Percentiles rank a stretch among this genome's conserved stretches.
These are phyloP conservation scores for Drosophila mimica DNA, from an alignment of 2,888 invertebrate species.

Conservation along the genomic window DNA sequence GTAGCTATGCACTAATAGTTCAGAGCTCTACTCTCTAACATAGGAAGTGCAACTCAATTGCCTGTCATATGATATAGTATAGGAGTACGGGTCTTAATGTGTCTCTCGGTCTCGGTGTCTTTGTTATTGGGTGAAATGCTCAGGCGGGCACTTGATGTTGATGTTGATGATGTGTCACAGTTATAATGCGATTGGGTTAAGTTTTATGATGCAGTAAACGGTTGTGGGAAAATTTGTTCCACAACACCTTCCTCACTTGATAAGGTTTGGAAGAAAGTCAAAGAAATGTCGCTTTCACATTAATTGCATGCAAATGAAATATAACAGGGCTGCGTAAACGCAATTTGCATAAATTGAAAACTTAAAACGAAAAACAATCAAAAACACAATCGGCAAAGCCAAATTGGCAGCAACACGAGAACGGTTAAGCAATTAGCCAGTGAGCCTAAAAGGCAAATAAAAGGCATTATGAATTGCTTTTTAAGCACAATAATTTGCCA, in stretches of 20 bases:
- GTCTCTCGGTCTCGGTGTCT: slow-evolving; percentile 2
- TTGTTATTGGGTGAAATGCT: slow-evolving; percentile 66
- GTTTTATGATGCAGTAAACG: slow-evolving; percentile 77
- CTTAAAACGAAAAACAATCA: slow-evolving; percentile 5
- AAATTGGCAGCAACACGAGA: not conserved
- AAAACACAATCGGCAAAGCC: not conserved
- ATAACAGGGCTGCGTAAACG: slow-evolving; percentile 51
- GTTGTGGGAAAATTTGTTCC: slow-evolving; percentile 65
- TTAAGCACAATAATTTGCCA: slow-evolving; percentile 53
- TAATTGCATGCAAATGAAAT: slow-evolving; percentile 62
- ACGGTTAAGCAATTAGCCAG: slow-evolving; percentile 42
- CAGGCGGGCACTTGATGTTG: slow-evolving; percentile 70
- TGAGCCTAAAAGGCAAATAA: slow-evolving; percentile 42
- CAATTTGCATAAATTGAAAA: slow-evolving; percentile 64
- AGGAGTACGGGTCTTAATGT: slow-evolving; percentile 10
- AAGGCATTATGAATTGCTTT: slow-evolving; percentile 64
- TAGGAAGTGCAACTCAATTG: slow-evolving; percentile 71
- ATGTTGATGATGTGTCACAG: slow-evolving; percentile 73
- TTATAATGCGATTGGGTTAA: slow-evolving; percentile 77
- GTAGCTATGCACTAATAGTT: slow-evolving; percentile 68
- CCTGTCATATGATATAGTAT: slow-evolving; percentile 43
- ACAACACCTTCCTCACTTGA: not conserved
- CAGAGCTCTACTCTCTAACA: slow-evolving; percentile 28
- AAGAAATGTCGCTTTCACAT: slow-evolving; percentile 75
- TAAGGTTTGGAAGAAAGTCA: slow-evolving; percentile 60